Percentiles rank a stretch among this genome's conserved stretches.
phyloP scores from a whole-genome alignment of 2,113 vertebrate genomes.

The Sclerurus mexicanus region DNA sequence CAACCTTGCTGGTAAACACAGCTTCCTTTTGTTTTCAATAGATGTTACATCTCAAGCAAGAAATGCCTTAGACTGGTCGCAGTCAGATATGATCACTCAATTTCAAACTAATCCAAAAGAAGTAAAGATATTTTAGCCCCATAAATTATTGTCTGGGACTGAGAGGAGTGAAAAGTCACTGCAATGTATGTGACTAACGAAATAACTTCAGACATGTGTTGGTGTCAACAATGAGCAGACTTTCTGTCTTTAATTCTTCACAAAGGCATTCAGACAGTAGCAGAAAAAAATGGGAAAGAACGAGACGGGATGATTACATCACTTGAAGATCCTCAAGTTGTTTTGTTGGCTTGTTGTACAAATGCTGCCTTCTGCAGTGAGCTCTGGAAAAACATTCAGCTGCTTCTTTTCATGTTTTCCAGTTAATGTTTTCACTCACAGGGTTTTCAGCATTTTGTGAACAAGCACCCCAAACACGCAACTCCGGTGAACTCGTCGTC shows the following conservation, averaged over 20 bases:
- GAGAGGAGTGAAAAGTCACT: background rate
- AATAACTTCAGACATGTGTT: background rate
- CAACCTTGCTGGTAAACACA: background rate
- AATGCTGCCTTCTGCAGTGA: conserved; percentile 6
- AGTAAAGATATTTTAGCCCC: background rate
- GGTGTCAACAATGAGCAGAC: background rate
- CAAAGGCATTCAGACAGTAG: background rate
- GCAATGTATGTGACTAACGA: background rate
- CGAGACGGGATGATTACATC: background rate
- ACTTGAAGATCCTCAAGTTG: background rate
- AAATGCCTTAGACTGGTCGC: background rate
- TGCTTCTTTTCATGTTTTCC: conserved; percentile 19
- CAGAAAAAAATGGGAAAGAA: background rate
- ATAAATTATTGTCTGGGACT: background rate
- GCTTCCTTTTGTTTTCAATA: background rate
- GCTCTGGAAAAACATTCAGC: background rate
- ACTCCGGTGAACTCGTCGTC: background rate
- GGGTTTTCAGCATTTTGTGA: conserved; percentile 11
- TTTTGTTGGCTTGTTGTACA: background rate
- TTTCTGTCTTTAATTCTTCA: background rate
- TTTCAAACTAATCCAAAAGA: background rate
- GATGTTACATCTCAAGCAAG: background rate
- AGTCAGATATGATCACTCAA: background rate
- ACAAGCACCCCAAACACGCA: conserved; percentile 11
- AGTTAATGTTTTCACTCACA: conserved; percentile 34